Conservation (phyloP, 2,888 invertebrate genomes). For the Tipula vernalis region DNA sequence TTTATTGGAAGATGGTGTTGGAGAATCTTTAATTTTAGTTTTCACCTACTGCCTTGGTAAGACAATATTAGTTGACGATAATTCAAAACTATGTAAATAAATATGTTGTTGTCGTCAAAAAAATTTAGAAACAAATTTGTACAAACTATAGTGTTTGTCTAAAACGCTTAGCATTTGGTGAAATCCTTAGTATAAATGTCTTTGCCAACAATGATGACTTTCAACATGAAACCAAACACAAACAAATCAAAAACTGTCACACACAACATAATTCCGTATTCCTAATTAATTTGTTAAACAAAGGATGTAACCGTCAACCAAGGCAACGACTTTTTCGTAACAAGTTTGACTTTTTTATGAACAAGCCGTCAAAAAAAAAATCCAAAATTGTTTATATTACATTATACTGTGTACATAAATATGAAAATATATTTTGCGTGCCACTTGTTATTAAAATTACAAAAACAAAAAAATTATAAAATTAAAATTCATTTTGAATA, state of each 20-base stretch:
- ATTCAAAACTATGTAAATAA: too few species aligned
- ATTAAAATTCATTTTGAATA: slow-evolving; percentile 1
- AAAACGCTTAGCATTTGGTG: too few species aligned
- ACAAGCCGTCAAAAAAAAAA: background rate
- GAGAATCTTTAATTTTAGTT: too few species aligned
- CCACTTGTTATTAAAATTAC: background rate
- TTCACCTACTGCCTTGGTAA: too few species aligned
- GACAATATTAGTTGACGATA: too few species aligned
- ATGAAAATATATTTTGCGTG: background rate
- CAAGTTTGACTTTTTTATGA: background rate
- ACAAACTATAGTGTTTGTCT: too few species aligned
- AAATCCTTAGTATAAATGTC: too few species aligned
- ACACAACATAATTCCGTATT: background rate
- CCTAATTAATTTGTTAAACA: background rate
- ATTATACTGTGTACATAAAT: background rate
- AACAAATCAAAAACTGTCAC: background rate
- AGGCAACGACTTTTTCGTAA: background rate
- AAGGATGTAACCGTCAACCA: background rate
- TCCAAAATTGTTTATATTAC: background rate
- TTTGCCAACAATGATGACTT: too few species aligned
- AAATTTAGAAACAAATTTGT: too few species aligned
- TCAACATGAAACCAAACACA: too few species aligned
- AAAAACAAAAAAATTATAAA: background rate
- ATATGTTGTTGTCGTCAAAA: too few species aligned
- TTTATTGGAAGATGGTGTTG: too few species aligned